Evolutionary conservation across 2,797 vertebrate genomes (phyloP).

Genomic region (Lophius americanus): DNA sequence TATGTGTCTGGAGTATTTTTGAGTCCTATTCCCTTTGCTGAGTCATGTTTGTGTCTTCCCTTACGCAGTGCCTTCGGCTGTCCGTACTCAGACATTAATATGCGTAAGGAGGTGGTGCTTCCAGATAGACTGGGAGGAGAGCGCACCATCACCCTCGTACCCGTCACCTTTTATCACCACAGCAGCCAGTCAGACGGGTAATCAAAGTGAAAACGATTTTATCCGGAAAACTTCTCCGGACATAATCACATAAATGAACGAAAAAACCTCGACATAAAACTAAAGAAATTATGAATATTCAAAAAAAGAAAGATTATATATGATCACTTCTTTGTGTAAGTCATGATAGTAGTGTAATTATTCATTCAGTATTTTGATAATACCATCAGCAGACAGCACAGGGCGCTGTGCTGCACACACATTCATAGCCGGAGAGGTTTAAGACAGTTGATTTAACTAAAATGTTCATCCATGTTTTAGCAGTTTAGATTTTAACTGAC

Average conservation of each 20-base stretch:
- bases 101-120: slow-evolving; percentile 81
- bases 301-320: no score
- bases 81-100: slow-evolving; percentile 84
- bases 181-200: slow-evolving; percentile 56
- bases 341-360: no score
- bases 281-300: no score
- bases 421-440: background rate
- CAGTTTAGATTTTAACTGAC: no score
- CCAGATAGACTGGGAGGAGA: slow-evolving; percentile 81
- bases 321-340: no score
- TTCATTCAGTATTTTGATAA: no score
- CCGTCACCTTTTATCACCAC: slow-evolving; percentile 56
- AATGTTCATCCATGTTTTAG: background rate
- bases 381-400: background rate
- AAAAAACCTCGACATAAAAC: no score
- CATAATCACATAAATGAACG: no score
- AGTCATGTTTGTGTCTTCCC: slow-evolving; percentile 3
- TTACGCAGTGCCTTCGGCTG: slow-evolving; percentile 84
- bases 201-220: background rate
- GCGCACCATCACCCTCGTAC: slow-evolving; percentile 75
- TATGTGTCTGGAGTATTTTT: background rate
- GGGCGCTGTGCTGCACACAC: background rate
- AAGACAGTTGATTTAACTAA: background rate
- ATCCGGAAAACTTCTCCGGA: no score
- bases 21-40: background rate